Percentiles rank a stretch among this genome's conserved stretches.
Conservation (phyloP, 2,797 vertebrate species). For the Synaphobranchus kaupii region DNA sequence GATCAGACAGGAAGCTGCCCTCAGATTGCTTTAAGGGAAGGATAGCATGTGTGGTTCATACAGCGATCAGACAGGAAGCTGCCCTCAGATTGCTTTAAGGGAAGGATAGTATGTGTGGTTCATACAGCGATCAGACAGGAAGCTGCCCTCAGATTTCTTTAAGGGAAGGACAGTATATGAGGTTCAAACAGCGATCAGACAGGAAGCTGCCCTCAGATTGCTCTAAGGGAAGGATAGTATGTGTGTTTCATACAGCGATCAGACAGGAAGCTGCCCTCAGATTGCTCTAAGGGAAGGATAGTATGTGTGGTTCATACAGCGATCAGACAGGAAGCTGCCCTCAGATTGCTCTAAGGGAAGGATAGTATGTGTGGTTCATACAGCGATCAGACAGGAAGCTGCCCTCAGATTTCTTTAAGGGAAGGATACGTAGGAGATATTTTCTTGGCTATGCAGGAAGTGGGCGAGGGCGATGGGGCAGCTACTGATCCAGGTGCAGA, state of each 20-base stretch:
- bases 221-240: not conserved
- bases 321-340: not conserved
- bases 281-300: not conserved
- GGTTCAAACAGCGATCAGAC: too few relatives aligned
- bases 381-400: not conserved
- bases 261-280: not conserved
- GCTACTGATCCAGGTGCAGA: conserved; percentile 96
- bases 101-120: too few relatives aligned
- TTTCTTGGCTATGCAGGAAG: conserved; percentile 96
- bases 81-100: too few relatives aligned
- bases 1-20: too few relatives aligned
- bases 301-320: too few relatives aligned
- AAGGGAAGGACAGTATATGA: not conserved
- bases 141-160: not conserved
- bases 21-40: too few relatives aligned
- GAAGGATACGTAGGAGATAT: conserved; percentile 98
- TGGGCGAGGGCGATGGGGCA: conserved; percentile 97
- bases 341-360: not conserved
- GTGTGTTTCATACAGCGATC: too few relatives aligned
- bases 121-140: too few relatives aligned
- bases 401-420: not conserved
- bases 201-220: not conserved
- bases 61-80: too few relatives aligned
- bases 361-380: too few relatives aligned
- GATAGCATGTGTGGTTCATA: too few relatives aligned